Percentiles rank a stretch among this genome's conserved stretches.
These are phyloP conservation scores for Chaitophorus viminalis DNA, from an alignment of 2,888 invertebrate genomes.

Conservation along the genomic window DNA sequence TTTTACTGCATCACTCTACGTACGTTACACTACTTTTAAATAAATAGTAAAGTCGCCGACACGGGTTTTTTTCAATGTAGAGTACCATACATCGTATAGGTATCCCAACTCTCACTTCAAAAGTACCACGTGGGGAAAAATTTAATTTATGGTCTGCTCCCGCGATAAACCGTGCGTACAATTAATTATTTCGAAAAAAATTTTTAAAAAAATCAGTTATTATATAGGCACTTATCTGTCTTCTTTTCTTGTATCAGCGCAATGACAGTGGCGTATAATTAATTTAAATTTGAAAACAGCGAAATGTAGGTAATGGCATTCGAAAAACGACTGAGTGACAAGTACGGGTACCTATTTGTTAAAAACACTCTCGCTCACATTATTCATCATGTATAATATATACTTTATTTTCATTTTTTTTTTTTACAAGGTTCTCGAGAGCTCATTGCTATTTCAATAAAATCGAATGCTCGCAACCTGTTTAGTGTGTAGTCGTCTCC, in stretches of 20 bases:
- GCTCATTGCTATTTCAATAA: background rate
- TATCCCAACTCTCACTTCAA: background rate
- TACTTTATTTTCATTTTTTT: background rate
- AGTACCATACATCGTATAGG: background rate
- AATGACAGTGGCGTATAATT: background rate
- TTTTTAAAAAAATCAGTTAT: too few species aligned
- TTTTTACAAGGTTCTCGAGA: background rate
- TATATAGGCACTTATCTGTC: too few species aligned
- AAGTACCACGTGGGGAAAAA: background rate
- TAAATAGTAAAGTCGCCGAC: background rate
- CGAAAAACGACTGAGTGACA: background rate
- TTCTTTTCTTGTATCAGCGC: background rate
- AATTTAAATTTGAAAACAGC: background rate
- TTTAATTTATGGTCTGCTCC: background rate
- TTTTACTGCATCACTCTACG: background rate
- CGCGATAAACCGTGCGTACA: background rate
- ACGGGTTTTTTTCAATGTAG: background rate
- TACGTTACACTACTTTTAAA: background rate
- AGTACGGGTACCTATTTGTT: background rate
- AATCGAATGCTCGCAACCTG: background rate
- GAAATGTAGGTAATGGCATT: background rate
- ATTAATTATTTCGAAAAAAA: conserved; percentile 1
- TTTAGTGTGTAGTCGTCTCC: background rate
- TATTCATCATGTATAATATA: background rate
- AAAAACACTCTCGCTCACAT: background rate